phyloP scores from a whole-genome alignment of 2,113 vertebrate species.

The Gulo gulo region DNA sequence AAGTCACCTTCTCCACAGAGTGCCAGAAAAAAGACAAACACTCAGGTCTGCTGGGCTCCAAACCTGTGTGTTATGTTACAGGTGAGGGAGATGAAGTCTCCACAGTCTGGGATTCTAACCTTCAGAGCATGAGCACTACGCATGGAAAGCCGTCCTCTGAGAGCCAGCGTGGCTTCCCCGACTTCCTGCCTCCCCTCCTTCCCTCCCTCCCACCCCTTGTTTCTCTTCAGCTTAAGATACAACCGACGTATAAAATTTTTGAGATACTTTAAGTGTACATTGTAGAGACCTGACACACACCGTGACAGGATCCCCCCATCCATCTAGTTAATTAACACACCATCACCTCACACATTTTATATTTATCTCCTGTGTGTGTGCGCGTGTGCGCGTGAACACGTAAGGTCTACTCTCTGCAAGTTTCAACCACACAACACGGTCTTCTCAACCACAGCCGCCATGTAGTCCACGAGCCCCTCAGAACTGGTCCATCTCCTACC shows the following conservation, averaged over 20 bases:
- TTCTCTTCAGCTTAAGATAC: not conserved
- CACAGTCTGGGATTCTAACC: not conserved
- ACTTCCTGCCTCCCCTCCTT: not conserved
- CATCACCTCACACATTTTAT: not conserved
- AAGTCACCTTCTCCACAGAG: not conserved
- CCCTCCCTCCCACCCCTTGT: not conserved
- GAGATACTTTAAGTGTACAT: not conserved
- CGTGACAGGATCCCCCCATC: not conserved
- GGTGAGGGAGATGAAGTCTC: not conserved
- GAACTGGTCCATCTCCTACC: not conserved
- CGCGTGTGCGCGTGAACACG: not conserved
- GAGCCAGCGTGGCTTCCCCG: not conserved
- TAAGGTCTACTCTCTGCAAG: not conserved
- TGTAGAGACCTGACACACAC: not conserved
- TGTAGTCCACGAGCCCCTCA: not conserved
- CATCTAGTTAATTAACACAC: not conserved
- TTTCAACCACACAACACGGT: not conserved
- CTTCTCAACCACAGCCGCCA: not conserved
- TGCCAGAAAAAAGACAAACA: not conserved
- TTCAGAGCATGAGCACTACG: not conserved
- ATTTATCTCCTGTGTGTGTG: not conserved
- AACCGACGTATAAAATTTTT: not conserved
- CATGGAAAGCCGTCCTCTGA: not conserved
- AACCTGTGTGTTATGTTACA: not conserved
- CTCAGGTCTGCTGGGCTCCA: not conserved